Evolutionary conservation across 2,113 vertebrate genomes (phyloP).

Genomic region (Pristiophorus japonicus): DNA sequence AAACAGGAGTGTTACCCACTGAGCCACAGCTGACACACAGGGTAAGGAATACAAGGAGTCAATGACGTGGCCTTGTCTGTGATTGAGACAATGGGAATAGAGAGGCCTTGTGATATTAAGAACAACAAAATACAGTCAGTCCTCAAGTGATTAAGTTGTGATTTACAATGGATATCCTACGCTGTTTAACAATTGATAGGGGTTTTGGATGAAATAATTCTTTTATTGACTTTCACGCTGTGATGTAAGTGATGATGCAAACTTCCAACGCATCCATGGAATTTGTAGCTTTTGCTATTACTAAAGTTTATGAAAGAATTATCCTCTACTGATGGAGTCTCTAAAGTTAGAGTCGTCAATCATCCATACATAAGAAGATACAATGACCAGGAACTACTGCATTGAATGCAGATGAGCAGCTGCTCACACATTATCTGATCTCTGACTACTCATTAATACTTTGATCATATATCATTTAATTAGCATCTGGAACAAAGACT

Average conservation of each 20-base stretch:
- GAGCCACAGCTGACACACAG: too few species aligned
- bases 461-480: neutral
- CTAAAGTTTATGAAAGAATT: neutral
- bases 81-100: neutral
- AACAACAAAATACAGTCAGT: neutral
- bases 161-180: neutral
- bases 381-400: neutral
- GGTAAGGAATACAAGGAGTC: too few species aligned
- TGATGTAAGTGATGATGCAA: neutral
- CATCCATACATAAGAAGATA: too few species aligned
- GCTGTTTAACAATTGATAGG: neutral
- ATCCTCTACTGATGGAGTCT: neutral
- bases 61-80: too few species aligned
- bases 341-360: too few species aligned
- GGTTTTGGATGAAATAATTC: neutral
- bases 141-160: neutral
- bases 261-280: neutral
- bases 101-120: neutral
- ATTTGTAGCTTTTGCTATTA: neutral
- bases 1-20: too few species aligned
- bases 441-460: neutral
- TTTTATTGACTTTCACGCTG: neutral
- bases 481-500: slow-evolving; percentile 10
- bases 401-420: neutral
- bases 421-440: neutral